These are phyloP conservation scores for Dipodomys stephensi DNA, from an alignment of 2,113 vertebrate species.

Conservation along the genomic window DNA sequence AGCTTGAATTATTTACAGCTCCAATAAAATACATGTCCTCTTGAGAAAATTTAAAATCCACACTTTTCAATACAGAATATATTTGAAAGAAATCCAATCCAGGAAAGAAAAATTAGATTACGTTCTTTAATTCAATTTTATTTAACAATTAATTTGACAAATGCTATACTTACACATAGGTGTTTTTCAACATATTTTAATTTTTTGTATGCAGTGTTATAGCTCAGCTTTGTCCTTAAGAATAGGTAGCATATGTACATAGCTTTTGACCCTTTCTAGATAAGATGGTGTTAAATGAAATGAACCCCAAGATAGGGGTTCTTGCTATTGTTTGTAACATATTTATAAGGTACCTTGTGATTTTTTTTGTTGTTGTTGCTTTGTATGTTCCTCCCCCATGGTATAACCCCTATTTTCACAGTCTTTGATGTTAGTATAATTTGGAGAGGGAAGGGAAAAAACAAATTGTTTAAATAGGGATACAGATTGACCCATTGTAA, in stretches of 20 bases:
- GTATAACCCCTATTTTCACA: too few species aligned
- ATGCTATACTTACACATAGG: background rate
- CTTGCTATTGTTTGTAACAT: too few species aligned
- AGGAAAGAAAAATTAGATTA: background rate
- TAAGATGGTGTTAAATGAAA: too few species aligned
- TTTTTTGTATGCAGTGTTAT: slow-evolving; percentile 6
- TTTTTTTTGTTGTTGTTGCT: too few species aligned
- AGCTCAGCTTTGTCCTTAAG: background rate
- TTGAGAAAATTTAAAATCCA: slow-evolving; percentile 24
- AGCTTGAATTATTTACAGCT: background rate
- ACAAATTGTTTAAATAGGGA: too few species aligned
- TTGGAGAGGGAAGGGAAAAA: too few species aligned
- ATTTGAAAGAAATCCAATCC: slow-evolving; percentile 24
- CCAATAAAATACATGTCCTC: slow-evolving; percentile 23
- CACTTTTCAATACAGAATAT: background rate
- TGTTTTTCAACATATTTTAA: background rate
- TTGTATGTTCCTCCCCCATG: too few species aligned
- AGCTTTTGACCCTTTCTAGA: too few species aligned
- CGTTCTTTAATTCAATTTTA: background rate
- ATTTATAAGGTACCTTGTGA: too few species aligned
- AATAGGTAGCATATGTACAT: background rate
- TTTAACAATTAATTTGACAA: background rate
- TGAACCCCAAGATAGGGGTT: too few species aligned
- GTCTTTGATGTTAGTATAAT: too few species aligned
- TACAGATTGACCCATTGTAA: too few species aligned